phyloP scores from a whole-genome alignment of 2,113 vertebrate genomes.

The Solea solea region DNA sequence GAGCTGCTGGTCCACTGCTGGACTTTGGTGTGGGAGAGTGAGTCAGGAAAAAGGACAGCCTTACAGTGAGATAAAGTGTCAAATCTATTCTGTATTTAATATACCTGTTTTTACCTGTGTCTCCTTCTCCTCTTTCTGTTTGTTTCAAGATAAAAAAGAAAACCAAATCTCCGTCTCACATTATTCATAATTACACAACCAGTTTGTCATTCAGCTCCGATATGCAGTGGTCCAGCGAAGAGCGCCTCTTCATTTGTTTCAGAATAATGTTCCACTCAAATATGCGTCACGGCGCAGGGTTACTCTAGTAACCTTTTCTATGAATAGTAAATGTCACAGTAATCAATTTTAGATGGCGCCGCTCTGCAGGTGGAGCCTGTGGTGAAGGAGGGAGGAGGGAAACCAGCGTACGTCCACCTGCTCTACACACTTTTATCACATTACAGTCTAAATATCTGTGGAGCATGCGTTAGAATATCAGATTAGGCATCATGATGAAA shows the following conservation, averaged over 20 bases:
- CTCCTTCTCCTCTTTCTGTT: neutral
- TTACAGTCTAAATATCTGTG: neutral
- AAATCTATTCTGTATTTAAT: no score
- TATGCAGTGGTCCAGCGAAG: slow-evolving; percentile 37
- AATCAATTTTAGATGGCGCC: slow-evolving; percentile 74
- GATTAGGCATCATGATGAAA: neutral
- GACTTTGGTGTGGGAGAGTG: no score
- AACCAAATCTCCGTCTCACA: neutral
- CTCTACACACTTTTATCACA: neutral
- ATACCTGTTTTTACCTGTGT: no score
- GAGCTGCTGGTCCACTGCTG: no score
- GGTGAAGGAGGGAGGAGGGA: slow-evolving; percentile 30
- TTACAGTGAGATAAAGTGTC: no score
- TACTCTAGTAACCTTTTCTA: slow-evolving; percentile 73
- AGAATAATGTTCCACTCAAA: slow-evolving; percentile 64
- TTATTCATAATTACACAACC: slow-evolving; percentile 56
- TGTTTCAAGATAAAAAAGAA: neutral
- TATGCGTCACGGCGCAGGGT: slow-evolving; percentile 53
- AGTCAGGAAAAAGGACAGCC: no score
- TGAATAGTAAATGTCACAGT: slow-evolving; percentile 75
- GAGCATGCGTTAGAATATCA: neutral
- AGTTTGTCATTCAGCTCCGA: slow-evolving; percentile 44
- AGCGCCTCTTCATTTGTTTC: slow-evolving; percentile 57
- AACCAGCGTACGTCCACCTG: slow-evolving; percentile 10
- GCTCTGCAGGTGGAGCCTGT: slow-evolving; percentile 66